A percentile compares a stretch with the other conserved stretches of the same genome.
Conservation (phyloP, 2,888 invertebrate species). For the Allacma fusca region DNA sequence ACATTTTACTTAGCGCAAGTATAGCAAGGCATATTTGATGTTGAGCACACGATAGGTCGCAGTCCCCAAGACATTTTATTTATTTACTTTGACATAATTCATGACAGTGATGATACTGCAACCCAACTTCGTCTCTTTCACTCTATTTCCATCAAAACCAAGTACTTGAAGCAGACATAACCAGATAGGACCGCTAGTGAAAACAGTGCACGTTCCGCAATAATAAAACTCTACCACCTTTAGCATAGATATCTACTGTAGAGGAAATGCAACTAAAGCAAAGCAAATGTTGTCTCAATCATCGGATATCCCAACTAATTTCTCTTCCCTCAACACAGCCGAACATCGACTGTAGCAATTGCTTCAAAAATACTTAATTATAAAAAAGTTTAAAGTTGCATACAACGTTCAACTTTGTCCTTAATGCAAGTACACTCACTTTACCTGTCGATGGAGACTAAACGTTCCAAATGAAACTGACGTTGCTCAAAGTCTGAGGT, state of each 20-base stretch:
- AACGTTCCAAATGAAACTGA: no score
- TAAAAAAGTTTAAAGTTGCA: no score
- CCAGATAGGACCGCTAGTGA: not conserved
- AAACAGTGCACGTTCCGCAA: not conserved
- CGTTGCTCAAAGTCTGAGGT: no score
- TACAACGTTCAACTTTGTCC: no score
- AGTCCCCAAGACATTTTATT: constrained; percentile 31
- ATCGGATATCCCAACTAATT: not conserved
- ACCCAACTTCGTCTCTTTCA: constrained; percentile 24
- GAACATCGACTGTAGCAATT: not conserved
- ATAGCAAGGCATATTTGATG: constrained; percentile 6
- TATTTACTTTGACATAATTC: constrained; percentile 34
- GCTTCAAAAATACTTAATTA: no score
- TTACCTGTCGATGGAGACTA: no score
- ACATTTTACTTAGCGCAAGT: constrained; percentile 3
- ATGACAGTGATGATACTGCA: constrained; percentile 27
- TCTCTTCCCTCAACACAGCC: not conserved
- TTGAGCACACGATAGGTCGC: constrained; percentile 24
- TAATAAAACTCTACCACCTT: not conserved
- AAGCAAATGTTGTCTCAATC: not conserved
- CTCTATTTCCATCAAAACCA: constrained; percentile 21
- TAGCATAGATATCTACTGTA: not conserved
- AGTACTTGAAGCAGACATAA: not conserved
- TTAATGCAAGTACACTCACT: no score
- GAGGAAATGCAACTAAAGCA: not conserved